Conservation (phyloP, 2,888 invertebrate genomes). For the Carabus problematicus region DNA sequence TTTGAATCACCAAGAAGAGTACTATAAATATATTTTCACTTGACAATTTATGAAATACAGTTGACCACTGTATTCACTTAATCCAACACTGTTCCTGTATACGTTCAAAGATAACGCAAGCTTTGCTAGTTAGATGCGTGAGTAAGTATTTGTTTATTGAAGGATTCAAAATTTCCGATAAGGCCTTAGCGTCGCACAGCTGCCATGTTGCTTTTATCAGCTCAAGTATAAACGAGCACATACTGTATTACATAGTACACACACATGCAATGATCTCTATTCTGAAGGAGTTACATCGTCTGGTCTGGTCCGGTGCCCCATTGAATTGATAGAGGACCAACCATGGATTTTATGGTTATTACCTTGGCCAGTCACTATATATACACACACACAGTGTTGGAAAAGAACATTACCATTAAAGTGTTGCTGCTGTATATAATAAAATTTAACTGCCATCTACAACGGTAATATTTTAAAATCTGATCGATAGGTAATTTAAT, state of each 20-base stretch:
- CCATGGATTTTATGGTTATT: constrained; percentile 14
- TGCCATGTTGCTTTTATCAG: neutral
- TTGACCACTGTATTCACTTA: too few species aligned
- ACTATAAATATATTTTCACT: too few species aligned
- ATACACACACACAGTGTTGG: neutral
- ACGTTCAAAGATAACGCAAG: too few species aligned
- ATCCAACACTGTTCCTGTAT: too few species aligned
- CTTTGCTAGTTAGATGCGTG: neutral
- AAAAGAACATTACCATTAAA: constrained; percentile 14
- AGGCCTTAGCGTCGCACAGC: neutral
- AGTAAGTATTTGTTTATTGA: constrained; percentile 20
- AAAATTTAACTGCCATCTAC: constrained; percentile 5
- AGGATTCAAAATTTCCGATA: constrained; percentile 4
- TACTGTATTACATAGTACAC: neutral
- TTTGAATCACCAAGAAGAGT: too few species aligned
- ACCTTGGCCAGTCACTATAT: neutral
- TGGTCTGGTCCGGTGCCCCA: neutral
- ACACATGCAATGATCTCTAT: neutral
- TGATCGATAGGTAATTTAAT: neutral
- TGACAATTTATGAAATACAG: too few species aligned
- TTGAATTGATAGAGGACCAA: neutral
- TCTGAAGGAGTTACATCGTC: neutral
- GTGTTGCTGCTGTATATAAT: constrained; percentile 11
- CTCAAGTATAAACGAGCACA: too few species aligned
- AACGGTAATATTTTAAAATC: constrained; percentile 3